Evolutionary conservation across 2,113 vertebrate species (phyloP).

Genomic region (Axis porcinus): DNA sequence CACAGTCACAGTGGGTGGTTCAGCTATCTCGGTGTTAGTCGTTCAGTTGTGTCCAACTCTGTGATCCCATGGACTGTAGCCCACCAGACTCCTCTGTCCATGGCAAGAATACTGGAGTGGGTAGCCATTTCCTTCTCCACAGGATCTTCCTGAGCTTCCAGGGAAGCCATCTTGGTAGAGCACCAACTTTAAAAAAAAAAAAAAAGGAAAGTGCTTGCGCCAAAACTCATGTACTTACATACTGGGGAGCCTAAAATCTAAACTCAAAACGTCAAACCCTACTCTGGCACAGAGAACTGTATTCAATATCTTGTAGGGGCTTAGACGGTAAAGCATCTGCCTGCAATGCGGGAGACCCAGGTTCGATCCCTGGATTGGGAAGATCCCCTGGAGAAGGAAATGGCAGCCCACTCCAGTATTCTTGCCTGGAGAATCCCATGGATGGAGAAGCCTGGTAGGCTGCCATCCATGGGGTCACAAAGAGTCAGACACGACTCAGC

Average conservation of each 20-base stretch:
- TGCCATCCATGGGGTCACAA: too few species aligned
- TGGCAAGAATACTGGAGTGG: not conserved
- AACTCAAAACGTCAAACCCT: not conserved
- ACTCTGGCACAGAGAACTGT: not conserved
- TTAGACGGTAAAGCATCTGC: too few species aligned
- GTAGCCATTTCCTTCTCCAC: not conserved
- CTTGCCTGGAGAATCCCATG: too few species aligned
- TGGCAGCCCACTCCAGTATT: too few species aligned
- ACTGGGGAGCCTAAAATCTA: not conserved
- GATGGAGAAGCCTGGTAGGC: too few species aligned
- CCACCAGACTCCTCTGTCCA: not conserved
- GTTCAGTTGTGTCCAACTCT: not conserved
- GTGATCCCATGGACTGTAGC: not conserved
- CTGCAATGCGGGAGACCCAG: too few species aligned
- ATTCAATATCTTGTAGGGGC: not conserved
- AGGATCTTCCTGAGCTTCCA: not conserved
- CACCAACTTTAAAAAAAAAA: not conserved
- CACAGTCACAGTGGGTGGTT: too few species aligned
- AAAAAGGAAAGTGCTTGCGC: not conserved
- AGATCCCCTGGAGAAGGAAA: too few species aligned
- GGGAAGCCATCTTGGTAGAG: not conserved
- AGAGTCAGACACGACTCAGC: too few species aligned
- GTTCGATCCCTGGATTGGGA: too few species aligned
- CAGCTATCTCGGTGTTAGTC: rapidly evolving
- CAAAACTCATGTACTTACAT: not conserved